Evolutionary conservation across 2,888 invertebrate species (phyloP).

Genomic region (Tromatobia lineatoria): DNA sequence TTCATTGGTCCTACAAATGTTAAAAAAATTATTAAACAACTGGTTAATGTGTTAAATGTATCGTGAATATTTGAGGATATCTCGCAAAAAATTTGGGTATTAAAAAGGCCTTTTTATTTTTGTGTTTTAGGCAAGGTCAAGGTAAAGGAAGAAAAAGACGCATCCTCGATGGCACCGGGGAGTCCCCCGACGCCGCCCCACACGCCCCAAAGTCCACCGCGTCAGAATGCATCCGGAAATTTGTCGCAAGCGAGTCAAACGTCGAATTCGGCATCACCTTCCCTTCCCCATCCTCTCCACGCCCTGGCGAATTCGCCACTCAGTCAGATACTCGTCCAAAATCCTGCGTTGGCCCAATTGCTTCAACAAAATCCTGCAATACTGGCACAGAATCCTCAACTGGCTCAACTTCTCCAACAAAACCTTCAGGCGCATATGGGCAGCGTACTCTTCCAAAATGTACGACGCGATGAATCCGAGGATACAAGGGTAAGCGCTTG

Average conservation of each 20-base stretch:
- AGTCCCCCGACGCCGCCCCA: slow-evolving; percentile 84
- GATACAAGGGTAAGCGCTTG: slow-evolving; percentile 81
- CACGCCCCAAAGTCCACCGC: slow-evolving; percentile 83
- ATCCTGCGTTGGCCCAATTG: slow-evolving; percentile 83
- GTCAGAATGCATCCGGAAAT: slow-evolving; percentile 78
- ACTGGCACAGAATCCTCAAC: slow-evolving; percentile 82
- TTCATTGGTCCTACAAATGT: not conserved
- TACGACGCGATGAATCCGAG: slow-evolving; percentile 79
- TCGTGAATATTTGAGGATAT: not conserved
- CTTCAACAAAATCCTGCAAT: slow-evolving; percentile 83
- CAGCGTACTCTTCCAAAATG: slow-evolving; percentile 79
- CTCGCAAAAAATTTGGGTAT: not conserved
- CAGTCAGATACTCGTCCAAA: slow-evolving; percentile 82
- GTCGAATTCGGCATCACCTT: slow-evolving; percentile 74
- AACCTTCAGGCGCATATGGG: slow-evolving; percentile 84
- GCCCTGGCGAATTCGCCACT: slow-evolving; percentile 79
- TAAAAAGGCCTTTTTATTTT: not conserved
- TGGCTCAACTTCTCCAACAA: slow-evolving; percentile 83
- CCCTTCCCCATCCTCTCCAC: slow-evolving; percentile 72
- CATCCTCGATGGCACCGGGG: slow-evolving; percentile 84
- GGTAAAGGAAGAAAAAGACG: slow-evolving; percentile 83
- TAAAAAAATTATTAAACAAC: not conserved
- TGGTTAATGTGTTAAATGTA: not conserved
- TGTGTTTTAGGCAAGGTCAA: slow-evolving; percentile 79
- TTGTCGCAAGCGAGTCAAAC: slow-evolving; percentile 80